Evolutionary conservation across 1,140 invertebrate genomes (phyloP).

Genomic region (Drosophila orosa): DNA sequence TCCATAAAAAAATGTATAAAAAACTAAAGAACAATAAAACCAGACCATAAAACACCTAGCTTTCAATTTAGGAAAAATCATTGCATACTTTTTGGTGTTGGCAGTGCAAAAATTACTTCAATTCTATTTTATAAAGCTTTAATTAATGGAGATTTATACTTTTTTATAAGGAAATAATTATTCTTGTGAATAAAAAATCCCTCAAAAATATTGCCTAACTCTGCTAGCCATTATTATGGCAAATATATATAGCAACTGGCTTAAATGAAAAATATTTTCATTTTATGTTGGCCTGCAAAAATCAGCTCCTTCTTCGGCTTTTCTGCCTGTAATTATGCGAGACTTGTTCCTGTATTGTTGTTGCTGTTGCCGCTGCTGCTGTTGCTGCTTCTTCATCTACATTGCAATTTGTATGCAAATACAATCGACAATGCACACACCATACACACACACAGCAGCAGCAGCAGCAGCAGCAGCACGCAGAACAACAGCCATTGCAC

Average conservation of each 20-base stretch:
- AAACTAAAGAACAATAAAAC: background rate
- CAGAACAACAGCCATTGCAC: slow-evolving; percentile 18
- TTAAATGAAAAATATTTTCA: slow-evolving; percentile 25
- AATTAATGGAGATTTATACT: background rate
- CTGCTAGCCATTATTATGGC: slow-evolving; percentile 9
- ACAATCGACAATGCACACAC: slow-evolving; percentile 70
- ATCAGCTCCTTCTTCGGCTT: slow-evolving; percentile 31
- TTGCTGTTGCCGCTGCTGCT: slow-evolving; percentile 36
- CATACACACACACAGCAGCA: slow-evolving; percentile 23
- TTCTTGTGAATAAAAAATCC: slow-evolving; percentile 4
- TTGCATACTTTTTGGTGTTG: background rate
- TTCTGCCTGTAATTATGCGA: slow-evolving; percentile 69
- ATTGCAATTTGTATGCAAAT: slow-evolving; percentile 83
- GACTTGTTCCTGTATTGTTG: slow-evolving; percentile 47
- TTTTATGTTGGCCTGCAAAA: slow-evolving; percentile 47
- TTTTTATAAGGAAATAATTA: background rate
- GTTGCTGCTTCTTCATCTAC: slow-evolving; percentile 69
- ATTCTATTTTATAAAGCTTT: background rate
- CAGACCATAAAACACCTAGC: background rate
- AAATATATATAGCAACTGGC: slow-evolving; percentile 14
- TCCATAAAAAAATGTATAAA: too few relatives aligned
- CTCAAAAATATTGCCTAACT: slow-evolving; percentile 2
- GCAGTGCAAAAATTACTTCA: background rate
- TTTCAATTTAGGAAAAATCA: background rate
- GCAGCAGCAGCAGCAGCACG: slow-evolving; percentile 3